Percentiles rank a stretch among this genome's conserved stretches.
These are phyloP conservation scores for Corythaixoides concolor DNA, from an alignment of 2,113 vertebrate genomes.

Conservation along the genomic window DNA sequence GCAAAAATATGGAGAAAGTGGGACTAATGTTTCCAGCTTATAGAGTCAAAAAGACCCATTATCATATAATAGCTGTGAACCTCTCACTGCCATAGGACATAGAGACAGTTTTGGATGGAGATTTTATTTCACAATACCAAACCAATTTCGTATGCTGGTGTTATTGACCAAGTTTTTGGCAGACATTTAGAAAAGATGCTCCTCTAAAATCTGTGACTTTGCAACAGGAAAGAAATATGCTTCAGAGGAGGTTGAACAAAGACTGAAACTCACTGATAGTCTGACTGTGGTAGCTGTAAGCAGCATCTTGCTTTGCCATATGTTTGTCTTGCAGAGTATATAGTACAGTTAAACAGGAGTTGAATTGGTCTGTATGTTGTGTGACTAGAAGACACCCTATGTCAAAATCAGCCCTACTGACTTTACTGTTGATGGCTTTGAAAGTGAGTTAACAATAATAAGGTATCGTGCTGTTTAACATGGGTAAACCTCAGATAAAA, in stretches of 20 bases:
- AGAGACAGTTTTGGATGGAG: background rate
- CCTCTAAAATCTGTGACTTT: background rate
- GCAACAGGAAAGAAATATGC: background rate
- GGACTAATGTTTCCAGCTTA: background rate
- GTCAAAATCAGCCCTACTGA: background rate
- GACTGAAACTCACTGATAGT: background rate
- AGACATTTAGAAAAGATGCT: background rate
- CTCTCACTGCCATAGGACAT: background rate
- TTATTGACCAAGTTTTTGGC: background rate
- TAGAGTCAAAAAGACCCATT: background rate
- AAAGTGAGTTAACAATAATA: background rate
- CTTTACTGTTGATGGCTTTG: background rate
- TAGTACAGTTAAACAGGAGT: background rate
- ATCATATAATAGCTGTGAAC: background rate
- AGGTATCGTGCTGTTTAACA: background rate
- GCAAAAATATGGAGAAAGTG: background rate
- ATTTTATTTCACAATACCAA: background rate
- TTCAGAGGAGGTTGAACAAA: background rate
- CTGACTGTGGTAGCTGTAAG: background rate
- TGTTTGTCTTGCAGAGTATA: background rate
- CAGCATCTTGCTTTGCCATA: background rate
- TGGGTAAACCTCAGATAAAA: background rate
- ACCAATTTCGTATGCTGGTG: background rate
- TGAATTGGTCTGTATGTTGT: background rate
- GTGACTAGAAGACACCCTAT: background rate